Conservation (phyloP, 2,113 vertebrate species). For the Neogobius melanostomus region DNA sequence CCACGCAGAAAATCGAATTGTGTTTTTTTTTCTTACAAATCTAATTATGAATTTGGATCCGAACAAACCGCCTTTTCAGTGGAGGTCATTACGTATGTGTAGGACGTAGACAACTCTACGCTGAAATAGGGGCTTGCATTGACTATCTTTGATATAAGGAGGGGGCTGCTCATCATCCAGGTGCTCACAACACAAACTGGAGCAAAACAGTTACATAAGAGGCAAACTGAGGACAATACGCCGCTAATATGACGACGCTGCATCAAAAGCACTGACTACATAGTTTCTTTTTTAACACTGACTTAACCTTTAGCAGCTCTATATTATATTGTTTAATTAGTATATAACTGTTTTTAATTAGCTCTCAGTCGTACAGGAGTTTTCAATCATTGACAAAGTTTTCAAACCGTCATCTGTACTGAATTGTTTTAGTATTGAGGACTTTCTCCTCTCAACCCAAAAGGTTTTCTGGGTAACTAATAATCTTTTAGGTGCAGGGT, state of each 20-base stretch:
- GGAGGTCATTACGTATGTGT: slow-evolving; percentile 59
- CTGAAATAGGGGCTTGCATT: slow-evolving; percentile 38
- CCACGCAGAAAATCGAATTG: slow-evolving; percentile 61
- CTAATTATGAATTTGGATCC: slow-evolving; percentile 64
- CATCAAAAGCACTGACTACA: no score
- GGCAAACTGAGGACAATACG: slow-evolving; percentile 27
- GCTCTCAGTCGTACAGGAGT: no score
- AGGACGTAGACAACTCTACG: slow-evolving; percentile 26
- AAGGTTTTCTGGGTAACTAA: no score
- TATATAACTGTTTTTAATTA: no score
- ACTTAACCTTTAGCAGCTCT: no score
- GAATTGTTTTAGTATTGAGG: no score
- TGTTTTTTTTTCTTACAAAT: slow-evolving; percentile 52
- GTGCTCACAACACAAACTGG: slow-evolving; percentile 31
- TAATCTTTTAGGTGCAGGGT: no score
- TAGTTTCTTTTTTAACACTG: no score
- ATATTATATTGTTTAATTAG: no score
- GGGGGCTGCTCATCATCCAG: slow-evolving; percentile 26
- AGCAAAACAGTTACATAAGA: slow-evolving; percentile 34
- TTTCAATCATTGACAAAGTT: no score
- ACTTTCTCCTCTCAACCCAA: no score
- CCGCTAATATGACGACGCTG: background rate
- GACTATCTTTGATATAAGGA: slow-evolving; percentile 35
- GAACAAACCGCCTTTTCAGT: slow-evolving; percentile 34
- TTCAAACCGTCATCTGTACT: no score